Percentiles rank a stretch among this genome's conserved stretches.
phyloP scores from a whole-genome alignment of 2,797 vertebrate genomes.

The Centroberyx gerrardi region DNA sequence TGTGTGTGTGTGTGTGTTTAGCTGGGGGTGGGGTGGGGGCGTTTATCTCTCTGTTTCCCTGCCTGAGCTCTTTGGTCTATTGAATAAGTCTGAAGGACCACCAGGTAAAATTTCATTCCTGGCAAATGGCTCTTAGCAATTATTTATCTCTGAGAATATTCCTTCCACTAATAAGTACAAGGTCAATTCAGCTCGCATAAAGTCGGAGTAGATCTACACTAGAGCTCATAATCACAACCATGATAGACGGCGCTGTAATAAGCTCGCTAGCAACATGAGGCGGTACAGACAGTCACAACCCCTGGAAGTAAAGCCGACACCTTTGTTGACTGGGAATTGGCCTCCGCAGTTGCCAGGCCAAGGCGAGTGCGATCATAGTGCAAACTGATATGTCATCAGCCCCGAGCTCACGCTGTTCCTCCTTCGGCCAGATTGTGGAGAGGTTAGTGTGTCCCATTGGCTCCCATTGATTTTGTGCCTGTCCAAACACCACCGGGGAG shows the following conservation, averaged over 20 bases:
- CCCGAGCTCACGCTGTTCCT: conserved; percentile 34
- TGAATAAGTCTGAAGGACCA: conserved; percentile 28
- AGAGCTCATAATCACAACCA: not conserved
- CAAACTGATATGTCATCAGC: conserved; percentile 63
- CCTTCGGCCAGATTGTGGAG: conserved; percentile 53
- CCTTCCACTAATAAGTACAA: conserved; percentile 24
- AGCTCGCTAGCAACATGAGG: conserved; percentile 7
- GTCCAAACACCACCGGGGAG: conserved; percentile 67
- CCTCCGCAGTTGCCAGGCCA: conserved; percentile 42
- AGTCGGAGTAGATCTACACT: conserved; percentile 45
- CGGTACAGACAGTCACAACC: not conserved
- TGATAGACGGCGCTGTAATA: not conserved
- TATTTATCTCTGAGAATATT: conserved; percentile 37
- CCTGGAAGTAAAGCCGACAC: not conserved
- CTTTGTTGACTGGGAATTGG: conserved; percentile 5
- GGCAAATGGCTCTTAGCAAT: conserved; percentile 6
- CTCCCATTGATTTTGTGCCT: conserved; percentile 76
- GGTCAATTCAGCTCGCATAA: conserved; percentile 41
- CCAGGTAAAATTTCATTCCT: conserved; percentile 21
- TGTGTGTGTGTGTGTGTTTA: conserved; percentile 1
- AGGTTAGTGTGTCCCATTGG: conserved; percentile 70
- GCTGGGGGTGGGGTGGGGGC: conserved; percentile 10
- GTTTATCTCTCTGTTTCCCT: conserved; percentile 36
- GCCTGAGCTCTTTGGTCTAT: conserved; percentile 23
- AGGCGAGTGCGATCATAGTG: conserved; percentile 20